Percentiles rank a stretch among this genome's conserved stretches.
Evolutionary conservation across 2,888 invertebrate genomes (phyloP).

Genomic region (Stenchaetothrips biformis): DNA sequence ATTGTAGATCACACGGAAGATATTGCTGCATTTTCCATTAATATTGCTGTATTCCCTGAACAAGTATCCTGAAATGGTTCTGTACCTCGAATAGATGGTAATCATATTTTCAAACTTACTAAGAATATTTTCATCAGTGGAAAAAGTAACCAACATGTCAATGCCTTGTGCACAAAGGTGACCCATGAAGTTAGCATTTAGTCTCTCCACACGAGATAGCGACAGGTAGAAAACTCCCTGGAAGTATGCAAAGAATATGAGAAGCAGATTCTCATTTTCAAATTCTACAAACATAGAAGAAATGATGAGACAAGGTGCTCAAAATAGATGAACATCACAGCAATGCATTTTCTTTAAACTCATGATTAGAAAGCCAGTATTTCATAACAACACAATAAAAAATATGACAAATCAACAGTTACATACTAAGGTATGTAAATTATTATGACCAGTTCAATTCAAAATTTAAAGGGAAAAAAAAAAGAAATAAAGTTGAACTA

Average conservation of each 20-base stretch:
- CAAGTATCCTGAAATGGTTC: constrained; percentile 7
- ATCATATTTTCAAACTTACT: too few species aligned
- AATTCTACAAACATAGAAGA: too few species aligned
- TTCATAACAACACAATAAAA: not conserved
- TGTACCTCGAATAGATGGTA: not conserved
- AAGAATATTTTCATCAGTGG: too few species aligned
- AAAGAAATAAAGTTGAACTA: not conserved
- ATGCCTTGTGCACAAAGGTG: too few species aligned
- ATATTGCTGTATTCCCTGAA: not conserved
- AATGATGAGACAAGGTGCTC: too few species aligned
- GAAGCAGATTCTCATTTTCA: too few species aligned
- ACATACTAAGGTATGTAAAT: constrained; percentile 15
- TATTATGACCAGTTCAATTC: not conserved
- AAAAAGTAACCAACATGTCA: too few species aligned
- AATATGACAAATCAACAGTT: constrained; percentile 13
- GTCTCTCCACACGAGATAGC: too few species aligned
- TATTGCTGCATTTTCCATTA: not conserved
- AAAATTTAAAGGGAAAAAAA: not conserved
- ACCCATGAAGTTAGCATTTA: too few species aligned
- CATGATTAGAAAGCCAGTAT: not conserved
- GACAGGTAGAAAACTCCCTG: too few species aligned
- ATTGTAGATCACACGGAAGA: not conserved
- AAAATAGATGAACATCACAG: not conserved
- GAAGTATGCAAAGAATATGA: too few species aligned
- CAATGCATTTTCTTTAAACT: not conserved